phyloP scores from a whole-genome alignment of 2,888 invertebrate genomes.

The Druceiella hillmani region DNA sequence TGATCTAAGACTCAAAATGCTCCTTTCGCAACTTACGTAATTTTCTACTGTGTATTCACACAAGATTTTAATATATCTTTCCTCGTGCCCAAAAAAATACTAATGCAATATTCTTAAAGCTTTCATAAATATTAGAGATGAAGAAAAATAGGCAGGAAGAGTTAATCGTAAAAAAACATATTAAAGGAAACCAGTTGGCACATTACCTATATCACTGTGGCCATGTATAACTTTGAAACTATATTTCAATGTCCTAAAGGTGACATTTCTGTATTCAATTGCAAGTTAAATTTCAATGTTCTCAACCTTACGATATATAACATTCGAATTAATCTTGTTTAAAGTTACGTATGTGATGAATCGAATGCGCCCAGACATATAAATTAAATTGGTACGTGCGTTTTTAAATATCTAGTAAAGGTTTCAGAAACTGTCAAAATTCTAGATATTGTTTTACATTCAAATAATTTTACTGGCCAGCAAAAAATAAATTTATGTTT shows the following conservation, averaged over 20 bases:
- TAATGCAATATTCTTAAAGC: slow-evolving; percentile 13
- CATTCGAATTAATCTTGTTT: slow-evolving; percentile 21
- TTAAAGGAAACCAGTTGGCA: slow-evolving; percentile 24
- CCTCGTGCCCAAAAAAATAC: too few species aligned
- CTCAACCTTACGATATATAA: slow-evolving; percentile 28
- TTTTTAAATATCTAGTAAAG: slow-evolving; percentile 27
- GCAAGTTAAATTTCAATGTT: slow-evolving; percentile 27
- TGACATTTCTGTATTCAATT: slow-evolving; percentile 27
- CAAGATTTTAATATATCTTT: slow-evolving; percentile 21
- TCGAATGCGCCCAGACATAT: slow-evolving; percentile 28
- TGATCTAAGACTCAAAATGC: slow-evolving; percentile 1
- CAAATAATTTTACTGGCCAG: slow-evolving; percentile 28
- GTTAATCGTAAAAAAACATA: slow-evolving; percentile 20
- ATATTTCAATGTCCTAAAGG: slow-evolving; percentile 29
- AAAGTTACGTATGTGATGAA: slow-evolving; percentile 31
- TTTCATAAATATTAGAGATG: slow-evolving; percentile 18
- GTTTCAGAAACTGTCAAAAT: slow-evolving; percentile 13
- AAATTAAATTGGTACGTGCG: slow-evolving; percentile 29
- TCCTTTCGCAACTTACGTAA: slow-evolving; percentile 14
- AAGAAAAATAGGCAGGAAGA: slow-evolving; percentile 22
- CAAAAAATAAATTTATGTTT: slow-evolving; percentile 26
- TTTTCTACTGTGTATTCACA: slow-evolving; percentile 23
- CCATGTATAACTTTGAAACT: slow-evolving; percentile 27
- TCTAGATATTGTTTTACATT: slow-evolving; percentile 28
- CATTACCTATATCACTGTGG: slow-evolving; percentile 18